A percentile compares a stretch with the other conserved stretches of the same genome.
These are phyloP conservation scores for Acanthosoma haemorrhoidale DNA, from an alignment of 2,888 invertebrate species.

Conservation along the genomic window DNA sequence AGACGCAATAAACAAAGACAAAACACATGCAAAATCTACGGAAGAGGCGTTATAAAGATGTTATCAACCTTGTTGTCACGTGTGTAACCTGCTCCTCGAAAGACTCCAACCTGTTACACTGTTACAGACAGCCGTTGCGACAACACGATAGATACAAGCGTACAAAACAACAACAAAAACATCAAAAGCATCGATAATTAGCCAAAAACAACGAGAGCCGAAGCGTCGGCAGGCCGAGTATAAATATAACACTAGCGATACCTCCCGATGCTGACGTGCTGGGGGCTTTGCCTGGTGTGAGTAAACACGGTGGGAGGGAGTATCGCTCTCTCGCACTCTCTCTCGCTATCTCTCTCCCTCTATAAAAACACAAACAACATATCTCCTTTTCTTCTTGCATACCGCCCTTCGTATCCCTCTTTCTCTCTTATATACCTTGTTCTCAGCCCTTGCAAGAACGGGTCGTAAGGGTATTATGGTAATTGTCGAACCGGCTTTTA, in stretches of 20 bases:
- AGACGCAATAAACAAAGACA: background rate
- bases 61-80: background rate
- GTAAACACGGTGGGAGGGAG: background rate
- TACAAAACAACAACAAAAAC: background rate
- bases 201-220: background rate
- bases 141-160: background rate
- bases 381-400: conserved; percentile 15
- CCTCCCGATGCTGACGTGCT: background rate
- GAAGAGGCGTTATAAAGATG: background rate
- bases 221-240: background rate
- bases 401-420: background rate
- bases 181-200: background rate
- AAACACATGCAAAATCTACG: background rate
- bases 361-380: conserved; percentile 26
- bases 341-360: background rate
- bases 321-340: background rate
- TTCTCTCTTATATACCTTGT: conserved; percentile 10
- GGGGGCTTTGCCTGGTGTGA: background rate
- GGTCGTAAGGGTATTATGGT: conserved; percentile 16
- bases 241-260: background rate
- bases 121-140: background rate
- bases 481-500: conserved; percentile 9
- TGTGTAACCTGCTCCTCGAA: background rate
- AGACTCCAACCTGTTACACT: conserved; percentile 7
- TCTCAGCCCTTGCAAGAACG: conserved; percentile 8